Conservation (phyloP, 2,888 invertebrate genomes). For the Scaptomyza caliginosa region DNA sequence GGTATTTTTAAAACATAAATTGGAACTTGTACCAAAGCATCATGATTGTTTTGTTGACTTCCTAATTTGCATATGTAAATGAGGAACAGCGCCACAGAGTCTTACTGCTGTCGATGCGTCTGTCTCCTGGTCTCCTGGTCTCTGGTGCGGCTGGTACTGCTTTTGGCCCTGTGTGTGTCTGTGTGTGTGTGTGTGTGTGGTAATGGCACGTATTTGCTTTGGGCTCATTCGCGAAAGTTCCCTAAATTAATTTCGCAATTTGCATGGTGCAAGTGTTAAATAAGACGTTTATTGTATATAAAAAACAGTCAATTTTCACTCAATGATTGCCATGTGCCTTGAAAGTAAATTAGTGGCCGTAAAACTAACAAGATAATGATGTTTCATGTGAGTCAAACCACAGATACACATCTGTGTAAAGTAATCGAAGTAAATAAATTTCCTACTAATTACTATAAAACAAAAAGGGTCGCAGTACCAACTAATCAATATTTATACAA, state of each 20-base stretch:
- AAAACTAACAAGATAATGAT: slow-evolving; percentile 68
- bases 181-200: too few relatives aligned
- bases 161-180: slow-evolving; percentile 15
- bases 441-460: background rate
- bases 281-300: slow-evolving; percentile 79
- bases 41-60: slow-evolving; percentile 28
- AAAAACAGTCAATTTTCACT: slow-evolving; percentile 72
- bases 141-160: slow-evolving; percentile 19
- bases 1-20: slow-evolving; percentile 34
- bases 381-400: slow-evolving; percentile 45
- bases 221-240: slow-evolving; percentile 47
- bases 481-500: too few relatives aligned
- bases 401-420: background rate
- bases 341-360: slow-evolving; percentile 51
- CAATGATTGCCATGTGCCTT: slow-evolving; percentile 63
- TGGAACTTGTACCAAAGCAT: slow-evolving; percentile 10
- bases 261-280: slow-evolving; percentile 75
- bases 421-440: background rate
- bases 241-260: slow-evolving; percentile 75
- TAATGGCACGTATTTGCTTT: slow-evolving; percentile 24
- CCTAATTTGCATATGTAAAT: slow-evolving; percentile 75
- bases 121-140: too few relatives aligned
- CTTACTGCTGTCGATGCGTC: background rate
- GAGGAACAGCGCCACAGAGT: slow-evolving; percentile 39
- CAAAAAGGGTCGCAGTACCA: too few relatives aligned